A percentile compares a stretch with the other conserved stretches of the same genome.
phyloP scores from a whole-genome alignment of 2,797 vertebrate genomes.

The Smutsia temminckii region DNA sequence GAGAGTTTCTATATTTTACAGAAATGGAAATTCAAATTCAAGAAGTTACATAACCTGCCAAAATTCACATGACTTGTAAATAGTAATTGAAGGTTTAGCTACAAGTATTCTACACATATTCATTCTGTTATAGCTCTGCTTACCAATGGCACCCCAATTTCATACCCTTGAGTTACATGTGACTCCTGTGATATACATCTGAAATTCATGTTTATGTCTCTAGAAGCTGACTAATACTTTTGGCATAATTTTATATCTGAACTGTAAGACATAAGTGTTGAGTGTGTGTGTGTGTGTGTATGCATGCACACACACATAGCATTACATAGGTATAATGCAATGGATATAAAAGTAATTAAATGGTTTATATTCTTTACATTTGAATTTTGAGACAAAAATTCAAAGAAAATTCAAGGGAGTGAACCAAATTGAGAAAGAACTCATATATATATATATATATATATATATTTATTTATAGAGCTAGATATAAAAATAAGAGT shows the following conservation, averaged over 20 bases:
- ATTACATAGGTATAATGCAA: background rate
- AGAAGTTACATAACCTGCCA: background rate
- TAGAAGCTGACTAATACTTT: background rate
- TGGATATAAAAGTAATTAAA: background rate
- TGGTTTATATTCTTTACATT: background rate
- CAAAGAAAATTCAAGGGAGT: background rate
- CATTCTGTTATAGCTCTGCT: background rate
- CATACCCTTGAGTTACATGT: background rate
- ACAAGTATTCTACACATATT: background rate
- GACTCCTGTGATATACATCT: background rate
- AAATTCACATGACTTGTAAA: background rate
- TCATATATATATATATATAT: background rate
- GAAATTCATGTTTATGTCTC: constrained; percentile 14
- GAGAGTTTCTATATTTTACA: background rate
- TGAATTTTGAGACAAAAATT: background rate
- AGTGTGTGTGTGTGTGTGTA: background rate
- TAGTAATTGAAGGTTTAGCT: background rate
- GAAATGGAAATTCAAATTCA: background rate
- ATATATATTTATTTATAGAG: too few species aligned
- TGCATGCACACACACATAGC: background rate
- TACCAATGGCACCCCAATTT: background rate
- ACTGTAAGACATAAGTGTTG: background rate
- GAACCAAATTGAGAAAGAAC: background rate
- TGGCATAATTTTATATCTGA: background rate
- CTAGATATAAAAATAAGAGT: too few species aligned